A percentile compares a stretch with the other conserved stretches of the same genome.
These are phyloP conservation scores for Molorchus minor DNA, from an alignment of 2,888 invertebrate species.

Conservation along the genomic window DNA sequence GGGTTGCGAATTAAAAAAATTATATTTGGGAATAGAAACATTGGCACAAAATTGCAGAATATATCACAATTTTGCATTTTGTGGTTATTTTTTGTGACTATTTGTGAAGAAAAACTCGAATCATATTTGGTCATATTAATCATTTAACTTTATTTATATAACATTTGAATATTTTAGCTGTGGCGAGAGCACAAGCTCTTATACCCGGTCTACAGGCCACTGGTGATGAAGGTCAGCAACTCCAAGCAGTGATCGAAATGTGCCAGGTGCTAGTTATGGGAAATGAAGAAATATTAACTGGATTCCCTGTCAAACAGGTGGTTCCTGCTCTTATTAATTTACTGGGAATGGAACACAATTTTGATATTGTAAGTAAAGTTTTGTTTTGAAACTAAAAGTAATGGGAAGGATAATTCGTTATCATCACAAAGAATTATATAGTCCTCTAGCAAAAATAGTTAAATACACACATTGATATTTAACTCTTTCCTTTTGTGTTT, in stretches of 20 bases:
- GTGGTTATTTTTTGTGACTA: no score
- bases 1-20: no score
- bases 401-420: background rate
- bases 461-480: no score
- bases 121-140: no score
- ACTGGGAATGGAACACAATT: conserved; percentile 97
- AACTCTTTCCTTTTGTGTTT: conserved; percentile 24
- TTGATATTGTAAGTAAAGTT: conserved; percentile 83
- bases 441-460: no score
- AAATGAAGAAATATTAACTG: conserved; percentile 96
- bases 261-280: conserved; percentile 99
- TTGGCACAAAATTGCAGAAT: no score
- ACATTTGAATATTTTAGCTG: conserved; percentile 59
- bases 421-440: no score
- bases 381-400: background rate
- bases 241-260: conserved; percentile 98
- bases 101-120: no score
- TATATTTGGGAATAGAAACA: no score
- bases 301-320: conserved; percentile 98
- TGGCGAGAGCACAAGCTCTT: conserved; percentile 93
- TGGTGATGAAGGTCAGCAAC: conserved; percentile 94
- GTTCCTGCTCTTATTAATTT: conserved; percentile 94
- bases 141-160: background rate
- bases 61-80: no score
- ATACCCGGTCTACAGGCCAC: conserved; percentile 91